These are phyloP conservation scores for Probosciger aterrimus DNA, from an alignment of 2,113 vertebrate genomes.

Conservation along the genomic window DNA sequence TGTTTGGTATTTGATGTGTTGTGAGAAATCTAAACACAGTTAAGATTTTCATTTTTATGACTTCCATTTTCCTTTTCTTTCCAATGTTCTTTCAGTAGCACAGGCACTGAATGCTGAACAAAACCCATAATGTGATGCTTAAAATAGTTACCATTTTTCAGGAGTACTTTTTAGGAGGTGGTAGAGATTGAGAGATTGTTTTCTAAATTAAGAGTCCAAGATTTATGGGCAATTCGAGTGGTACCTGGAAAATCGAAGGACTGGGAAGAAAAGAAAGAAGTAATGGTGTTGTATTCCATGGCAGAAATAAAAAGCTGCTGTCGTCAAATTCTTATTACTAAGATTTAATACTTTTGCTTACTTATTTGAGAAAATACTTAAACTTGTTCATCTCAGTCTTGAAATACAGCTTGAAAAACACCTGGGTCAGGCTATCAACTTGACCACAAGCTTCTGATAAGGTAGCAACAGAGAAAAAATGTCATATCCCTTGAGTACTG, in stretches of 20 bases:
- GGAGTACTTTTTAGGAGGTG: background rate
- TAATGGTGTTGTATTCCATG: background rate
- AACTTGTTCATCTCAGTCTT: background rate
- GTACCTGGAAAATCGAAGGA: conserved; percentile 31
- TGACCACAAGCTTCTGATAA: background rate
- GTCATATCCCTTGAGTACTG: background rate
- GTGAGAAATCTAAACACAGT: conserved; percentile 21
- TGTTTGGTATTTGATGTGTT: background rate
- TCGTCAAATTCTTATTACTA: conserved; percentile 23
- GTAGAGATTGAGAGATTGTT: conserved; percentile 20
- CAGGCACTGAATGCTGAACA: background rate
- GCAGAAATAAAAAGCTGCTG: conserved; percentile 20
- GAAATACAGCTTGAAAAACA: background rate
- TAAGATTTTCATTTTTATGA: conserved; percentile 23
- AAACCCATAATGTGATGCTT: background rate
- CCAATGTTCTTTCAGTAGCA: background rate
- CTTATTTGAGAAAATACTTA: conserved; percentile 17
- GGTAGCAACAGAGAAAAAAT: background rate
- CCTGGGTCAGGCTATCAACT: background rate
- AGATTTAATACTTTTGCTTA: conserved; percentile 10
- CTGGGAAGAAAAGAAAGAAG: background rate
- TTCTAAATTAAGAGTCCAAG: conserved; percentile 28
- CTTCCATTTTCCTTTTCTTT: background rate
- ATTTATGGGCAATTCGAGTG: conserved; percentile 35
- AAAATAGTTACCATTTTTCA: conserved; percentile 29